Evolutionary conservation across 2,113 vertebrate species (phyloP).

Genomic region (Sprattus sprattus): DNA sequence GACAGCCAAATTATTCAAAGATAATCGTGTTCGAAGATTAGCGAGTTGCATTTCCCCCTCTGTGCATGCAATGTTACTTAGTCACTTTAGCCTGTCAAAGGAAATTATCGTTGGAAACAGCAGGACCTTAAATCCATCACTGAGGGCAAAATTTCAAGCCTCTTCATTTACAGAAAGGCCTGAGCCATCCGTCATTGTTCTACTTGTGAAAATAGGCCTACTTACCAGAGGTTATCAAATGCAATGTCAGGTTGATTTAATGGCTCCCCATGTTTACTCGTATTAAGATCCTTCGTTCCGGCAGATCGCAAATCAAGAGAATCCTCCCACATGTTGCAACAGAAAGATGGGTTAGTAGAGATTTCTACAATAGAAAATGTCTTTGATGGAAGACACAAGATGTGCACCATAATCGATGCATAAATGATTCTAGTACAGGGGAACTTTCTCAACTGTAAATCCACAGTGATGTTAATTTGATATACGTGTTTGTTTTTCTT

Average conservation of each 20-base stretch:
- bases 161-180: conserved; percentile 46
- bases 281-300: conserved; percentile 5
- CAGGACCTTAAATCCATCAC: conserved; percentile 65
- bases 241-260: conserved; percentile 47
- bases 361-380: conserved; percentile 4
- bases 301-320: neutral
- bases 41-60: conserved; percentile 57
- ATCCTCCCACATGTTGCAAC: conserved; percentile 8
- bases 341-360: neutral
- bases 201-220: conserved; percentile 47
- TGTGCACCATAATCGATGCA: neutral
- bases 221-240: conserved; percentile 55
- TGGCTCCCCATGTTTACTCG: conserved; percentile 19
- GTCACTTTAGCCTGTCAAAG: conserved; percentile 69
- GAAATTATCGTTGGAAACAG: conserved; percentile 63
- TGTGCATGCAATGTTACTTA: conserved; percentile 60
- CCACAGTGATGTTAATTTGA: neutral
- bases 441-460: neutral
- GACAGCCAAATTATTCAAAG: conserved; percentile 69
- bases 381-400: neutral
- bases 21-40: conserved; percentile 72
- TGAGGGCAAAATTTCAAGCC: conserved; percentile 58
- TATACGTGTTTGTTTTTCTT: neutral
- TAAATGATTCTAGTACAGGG: neutral
- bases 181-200: conserved; percentile 54